Evolutionary conservation across 1,140 invertebrate genomes (phyloP), one percentile per base, ranked within the genome.

Genomic region (Geopemphigus sp.): DNA sequence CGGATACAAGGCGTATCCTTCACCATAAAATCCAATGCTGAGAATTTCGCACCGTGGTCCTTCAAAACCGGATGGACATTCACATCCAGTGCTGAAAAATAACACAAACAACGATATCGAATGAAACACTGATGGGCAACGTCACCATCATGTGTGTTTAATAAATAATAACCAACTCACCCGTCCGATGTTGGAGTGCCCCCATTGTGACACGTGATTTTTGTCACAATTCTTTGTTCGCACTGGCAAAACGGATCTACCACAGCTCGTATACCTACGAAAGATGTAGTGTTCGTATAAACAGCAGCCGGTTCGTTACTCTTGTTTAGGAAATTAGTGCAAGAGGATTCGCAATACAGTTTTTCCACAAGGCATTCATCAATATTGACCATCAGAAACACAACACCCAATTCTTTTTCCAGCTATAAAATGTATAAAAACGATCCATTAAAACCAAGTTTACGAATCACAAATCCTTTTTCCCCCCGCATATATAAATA

Each of bases 31-130:
- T 57, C 92, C 92, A 81, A 97, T 91, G 1, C 91, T 91, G 0
- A 95, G 90, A 80, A 93, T 89, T 87, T 98, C 95, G 85, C 97
- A 99, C 64, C 92, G 89, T 0, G 95, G 94, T 0, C 96, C 97
- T 80, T 92, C 91, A 82, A 91, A 92, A 0, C 92, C 93, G 70
- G 84, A 83, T 5, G 85, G 85, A 85, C 92, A 93, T 47, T 87
- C 85, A 84, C 92, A 93, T 22, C 88, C 88, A 82, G 74, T 82
- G 83, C 47, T 80, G 78, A n/a, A 29, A 56, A 81, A 63, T 39
- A 4, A 39, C n/a, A 74, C 56, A 54, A 80, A 73, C n/a, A 1
- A 82, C 5, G 10, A 24, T 50, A 50, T 57, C 5, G 10, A 39
- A 45, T 3, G 1, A 19, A 56, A 66, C n/a, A 24, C 22, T 26